A percentile compares a stretch with the other conserved stretches of the same genome.
Evolutionary conservation across 2,888 invertebrate genomes (phyloP).

Genomic region (Gortyna flavago): DNA sequence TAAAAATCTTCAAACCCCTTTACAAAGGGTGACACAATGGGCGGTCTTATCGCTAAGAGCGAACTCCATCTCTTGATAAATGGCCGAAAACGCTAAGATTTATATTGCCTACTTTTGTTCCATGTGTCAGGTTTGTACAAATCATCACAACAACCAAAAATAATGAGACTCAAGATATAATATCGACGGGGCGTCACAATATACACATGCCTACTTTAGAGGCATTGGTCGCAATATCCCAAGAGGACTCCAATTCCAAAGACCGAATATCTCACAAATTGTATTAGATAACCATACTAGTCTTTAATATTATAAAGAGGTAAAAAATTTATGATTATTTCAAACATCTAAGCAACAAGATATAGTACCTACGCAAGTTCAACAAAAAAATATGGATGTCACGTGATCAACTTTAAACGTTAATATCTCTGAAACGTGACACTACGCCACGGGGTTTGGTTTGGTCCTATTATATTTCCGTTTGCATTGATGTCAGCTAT

Average conservation of each 20-base stretch:
- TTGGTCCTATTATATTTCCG: neutral
- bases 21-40: neutral
- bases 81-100: neutral
- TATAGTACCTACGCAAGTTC: too few species aligned
- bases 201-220: slow-evolving; percentile 26
- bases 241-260: neutral
- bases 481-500: neutral
- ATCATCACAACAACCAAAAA: neutral
- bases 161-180: slow-evolving; percentile 21
- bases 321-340: too few species aligned
- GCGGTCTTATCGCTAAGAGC: neutral
- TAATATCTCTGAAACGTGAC: neutral
- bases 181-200: slow-evolving; percentile 13
- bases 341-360: too few species aligned
- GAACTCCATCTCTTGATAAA: neutral
- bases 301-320: too few species aligned
- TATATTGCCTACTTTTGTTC: neutral
- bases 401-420: too few species aligned
- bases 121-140: neutral
- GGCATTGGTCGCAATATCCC: slow-evolving; percentile 27
- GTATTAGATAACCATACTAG: neutral
- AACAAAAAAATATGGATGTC: too few species aligned
- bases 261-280: slow-evolving; percentile 12
- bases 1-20: neutral
- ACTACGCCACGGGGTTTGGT: neutral